Base-by-base conservation (phyloP, 2,888 invertebrate species). In the Xestia ashworthii region DNA sequence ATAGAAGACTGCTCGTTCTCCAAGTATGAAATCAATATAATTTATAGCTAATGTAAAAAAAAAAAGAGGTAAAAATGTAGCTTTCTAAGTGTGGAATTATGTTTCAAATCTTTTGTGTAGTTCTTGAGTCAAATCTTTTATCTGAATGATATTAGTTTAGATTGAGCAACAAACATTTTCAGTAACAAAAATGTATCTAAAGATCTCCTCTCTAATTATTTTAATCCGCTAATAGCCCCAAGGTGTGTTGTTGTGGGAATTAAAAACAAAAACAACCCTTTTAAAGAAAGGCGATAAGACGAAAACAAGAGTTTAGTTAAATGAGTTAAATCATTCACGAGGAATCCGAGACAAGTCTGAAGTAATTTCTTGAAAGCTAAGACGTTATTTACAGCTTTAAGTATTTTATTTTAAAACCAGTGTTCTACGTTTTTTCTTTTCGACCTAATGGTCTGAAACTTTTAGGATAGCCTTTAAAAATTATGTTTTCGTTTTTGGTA, bases 361-460 rank as follows among this genome's bases (percentile, higher is more conserved):
- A 76, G 46, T 83, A 67, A 80, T 83, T 78, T 60, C 71, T 83
- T 77, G 62, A 78, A 82, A 83, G 78, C 53, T 44, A 16, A 67
- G 53, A 62, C 46, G 53, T 76, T 25, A 82, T 76, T 82, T 65
- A 69, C 68, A 25, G 62, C 53, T 67, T 50, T 46, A 14, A 58
- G 65, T 74, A 66, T 58, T 65, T 74, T 58, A 11, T 55, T 66
- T 74, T 38, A 25, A 71, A 62, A 65, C 9, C n/a, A 74, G 25
- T 1, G 22, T 58, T 69, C 16, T 11, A 50, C n/a, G 14, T 38
- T 69, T 76, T 80, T 76, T 69, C 16, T 48, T 25, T 8, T 19
- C 11, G 38, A 44, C 11, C 48, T 64, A 38, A 38, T 9, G 25
- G 22, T n/a, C 3, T 4, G 32, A 32, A 50, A 22, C 32, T 60